Evolutionary conservation across 2,888 invertebrate genomes (phyloP).

Genomic region (Pollenia griseotomentosa): DNA sequence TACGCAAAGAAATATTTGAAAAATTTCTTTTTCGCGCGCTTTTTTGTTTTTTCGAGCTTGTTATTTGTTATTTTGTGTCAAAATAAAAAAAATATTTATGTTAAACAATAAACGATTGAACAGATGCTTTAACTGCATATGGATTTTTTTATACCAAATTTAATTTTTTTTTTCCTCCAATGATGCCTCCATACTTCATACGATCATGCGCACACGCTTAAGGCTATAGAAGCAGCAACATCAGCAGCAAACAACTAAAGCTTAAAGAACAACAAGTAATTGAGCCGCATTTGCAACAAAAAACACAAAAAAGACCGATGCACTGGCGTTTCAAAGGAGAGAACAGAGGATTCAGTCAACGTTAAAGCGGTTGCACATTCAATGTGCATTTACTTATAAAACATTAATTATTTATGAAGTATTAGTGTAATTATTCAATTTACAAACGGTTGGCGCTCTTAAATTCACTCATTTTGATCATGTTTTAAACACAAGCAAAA

Average conservation of each 20-base stretch:
- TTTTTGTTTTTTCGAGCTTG: constrained; percentile 15
- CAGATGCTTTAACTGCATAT: constrained; percentile 51
- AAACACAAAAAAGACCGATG: constrained; percentile 36
- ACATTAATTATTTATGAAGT: constrained; percentile 80
- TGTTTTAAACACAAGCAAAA: constrained; percentile 45
- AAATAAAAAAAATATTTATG: constrained; percentile 46
- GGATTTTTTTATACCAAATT: constrained; percentile 5
- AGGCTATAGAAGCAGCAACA: constrained; percentile 57
- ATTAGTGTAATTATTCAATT: constrained; percentile 80
- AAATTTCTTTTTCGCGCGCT: constrained; percentile 7
- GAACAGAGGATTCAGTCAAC: constrained; percentile 26
- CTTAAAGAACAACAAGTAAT: constrained; percentile 68
- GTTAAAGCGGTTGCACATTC: constrained; percentile 61
- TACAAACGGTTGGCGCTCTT: constrained; percentile 75
- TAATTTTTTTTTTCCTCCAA: constrained; percentile 28
- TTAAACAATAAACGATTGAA: constrained; percentile 56
- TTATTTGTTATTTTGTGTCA: background rate
- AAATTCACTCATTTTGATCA: constrained; percentile 64
- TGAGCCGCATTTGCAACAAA: constrained; percentile 61
- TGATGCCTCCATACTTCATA: constrained; percentile 52
- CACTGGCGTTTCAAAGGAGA: background rate
- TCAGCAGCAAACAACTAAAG: constrained; percentile 41
- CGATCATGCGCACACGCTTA: constrained; percentile 68
- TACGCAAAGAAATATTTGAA: background rate
- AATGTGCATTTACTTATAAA: constrained; percentile 74